These are phyloP conservation scores for Andrena minutula DNA, from an alignment of 2,888 invertebrate genomes.

Conservation along the genomic window DNA sequence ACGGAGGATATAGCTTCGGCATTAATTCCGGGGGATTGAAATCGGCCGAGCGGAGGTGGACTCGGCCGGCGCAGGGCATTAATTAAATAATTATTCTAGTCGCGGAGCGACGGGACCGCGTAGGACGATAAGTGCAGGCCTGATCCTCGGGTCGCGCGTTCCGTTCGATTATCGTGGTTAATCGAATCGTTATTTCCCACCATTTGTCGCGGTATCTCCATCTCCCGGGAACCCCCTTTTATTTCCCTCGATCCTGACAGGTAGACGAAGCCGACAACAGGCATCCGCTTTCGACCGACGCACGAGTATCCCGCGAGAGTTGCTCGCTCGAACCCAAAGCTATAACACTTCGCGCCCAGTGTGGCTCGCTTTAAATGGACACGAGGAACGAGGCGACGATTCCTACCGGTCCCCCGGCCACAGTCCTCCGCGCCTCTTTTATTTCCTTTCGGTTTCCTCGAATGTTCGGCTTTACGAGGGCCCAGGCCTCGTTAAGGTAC, in stretches of 20 bases:
- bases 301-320: too few species aligned
- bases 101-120: constrained; percentile 73
- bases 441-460: constrained; percentile 50
- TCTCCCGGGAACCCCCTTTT: not conserved
- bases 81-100: constrained; percentile 83
- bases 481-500: constrained; percentile 61
- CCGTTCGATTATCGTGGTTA: constrained; percentile 59
- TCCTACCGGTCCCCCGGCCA: not conserved
- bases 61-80: constrained; percentile 70
- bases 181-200: constrained; percentile 54
- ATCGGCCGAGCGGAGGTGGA: constrained; percentile 72
- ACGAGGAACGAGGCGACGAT: constrained; percentile 13
- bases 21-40: constrained; percentile 70
- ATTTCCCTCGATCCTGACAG: not conserved
- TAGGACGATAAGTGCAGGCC: constrained; percentile 81
- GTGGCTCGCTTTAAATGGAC: constrained; percentile 20
- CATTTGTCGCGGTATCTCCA: constrained; percentile 13
- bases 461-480: constrained; percentile 57
- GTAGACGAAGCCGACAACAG: not conserved
- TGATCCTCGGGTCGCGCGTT: constrained; percentile 30
- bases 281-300: too few species aligned
- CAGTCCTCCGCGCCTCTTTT: constrained; percentile 11
- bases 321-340: too few species aligned
- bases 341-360: too few species aligned
- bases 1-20: constrained; percentile 73